Conservation (phyloP, 2,888 invertebrate genomes). For the Eustalomyia histrio region DNA sequence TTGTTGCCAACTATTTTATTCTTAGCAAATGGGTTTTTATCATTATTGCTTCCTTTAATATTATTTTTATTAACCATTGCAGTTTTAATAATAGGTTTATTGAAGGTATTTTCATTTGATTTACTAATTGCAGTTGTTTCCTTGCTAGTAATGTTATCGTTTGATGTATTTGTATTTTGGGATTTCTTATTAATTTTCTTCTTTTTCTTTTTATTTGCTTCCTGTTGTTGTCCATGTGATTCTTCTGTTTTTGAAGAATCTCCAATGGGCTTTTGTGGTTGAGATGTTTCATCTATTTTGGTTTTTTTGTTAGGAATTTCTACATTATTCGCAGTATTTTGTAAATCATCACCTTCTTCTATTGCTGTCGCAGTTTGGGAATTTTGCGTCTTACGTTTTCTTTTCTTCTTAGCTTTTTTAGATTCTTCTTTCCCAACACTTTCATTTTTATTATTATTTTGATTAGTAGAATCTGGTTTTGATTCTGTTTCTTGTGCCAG, state of each 20-base stretch:
- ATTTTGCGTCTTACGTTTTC: conserved; percentile 57
- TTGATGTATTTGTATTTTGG: background rate
- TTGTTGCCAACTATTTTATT: background rate
- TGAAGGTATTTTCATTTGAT: background rate
- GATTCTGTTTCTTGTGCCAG: conserved; percentile 14
- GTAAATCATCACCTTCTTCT: background rate
- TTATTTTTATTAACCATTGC: background rate
- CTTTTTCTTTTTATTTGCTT: conserved; percentile 29
- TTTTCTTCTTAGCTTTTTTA: conserved; percentile 63
- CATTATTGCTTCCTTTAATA: background rate
- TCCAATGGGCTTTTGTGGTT: background rate
- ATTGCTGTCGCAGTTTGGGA: background rate
- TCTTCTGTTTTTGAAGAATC: background rate
- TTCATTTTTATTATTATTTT: conserved; percentile 13
- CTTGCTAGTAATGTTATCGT: background rate
- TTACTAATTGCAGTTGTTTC: background rate
- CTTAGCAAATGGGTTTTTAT: background rate
- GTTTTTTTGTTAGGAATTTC: conserved; percentile 26
- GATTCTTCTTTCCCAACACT: conserved; percentile 26
- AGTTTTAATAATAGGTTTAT: background rate
- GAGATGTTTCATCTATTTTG: conserved; percentile 11
- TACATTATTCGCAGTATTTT: background rate
- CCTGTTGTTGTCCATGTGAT: background rate
- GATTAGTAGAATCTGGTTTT: conserved; percentile 21
- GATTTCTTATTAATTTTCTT: conserved; percentile 40